Conservation (phyloP, 2,888 invertebrate genomes). For the Sussaba pulchella region DNA sequence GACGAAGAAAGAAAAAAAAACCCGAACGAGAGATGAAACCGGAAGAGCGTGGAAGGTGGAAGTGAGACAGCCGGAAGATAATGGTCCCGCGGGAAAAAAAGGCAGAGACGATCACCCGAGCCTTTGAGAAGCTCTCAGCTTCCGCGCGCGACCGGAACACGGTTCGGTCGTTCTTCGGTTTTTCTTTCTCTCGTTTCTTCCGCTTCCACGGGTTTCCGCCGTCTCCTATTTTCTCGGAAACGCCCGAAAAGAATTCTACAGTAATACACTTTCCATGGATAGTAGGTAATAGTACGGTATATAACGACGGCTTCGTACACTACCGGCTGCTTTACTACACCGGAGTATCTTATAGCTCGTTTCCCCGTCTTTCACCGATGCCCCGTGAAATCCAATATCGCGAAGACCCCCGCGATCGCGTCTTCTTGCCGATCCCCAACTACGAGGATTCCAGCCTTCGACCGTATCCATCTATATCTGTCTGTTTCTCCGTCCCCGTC, state of each 20-base stretch:
- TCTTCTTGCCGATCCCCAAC: conserved; percentile 26
- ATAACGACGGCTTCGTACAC: conserved; percentile 72
- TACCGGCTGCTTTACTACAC: conserved; percentile 36
- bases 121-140: conserved; percentile 51
- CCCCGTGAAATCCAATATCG: conserved; percentile 74
- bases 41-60: conserved; percentile 15
- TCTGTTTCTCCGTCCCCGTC: conserved; percentile 22
- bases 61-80: conserved; percentile 53
- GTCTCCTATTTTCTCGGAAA: conserved; percentile 21
- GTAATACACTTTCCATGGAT: conserved; percentile 33
- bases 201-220: conserved; percentile 4
- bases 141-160: conserved; percentile 35
- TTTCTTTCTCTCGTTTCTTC: conserved; percentile 18
- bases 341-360: conserved; percentile 62
- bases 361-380: conserved; percentile 59
- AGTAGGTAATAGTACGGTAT: conserved; percentile 61
- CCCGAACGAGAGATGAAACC: conserved; percentile 4
- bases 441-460: conserved; percentile 7
- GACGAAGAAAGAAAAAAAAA: conserved; percentile 10
- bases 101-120: conserved; percentile 50
- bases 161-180: conserved; percentile 21
- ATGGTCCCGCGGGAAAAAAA: conserved; percentile 55
- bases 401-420: conserved; percentile 47
- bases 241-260: conserved; percentile 28
- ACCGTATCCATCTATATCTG: conserved; percentile 1